Evolutionary conservation across 1,140 invertebrate species (phyloP), one percentile per base, ranked within the genome.

Genomic region (Paraescarpia echinospica): DNA sequence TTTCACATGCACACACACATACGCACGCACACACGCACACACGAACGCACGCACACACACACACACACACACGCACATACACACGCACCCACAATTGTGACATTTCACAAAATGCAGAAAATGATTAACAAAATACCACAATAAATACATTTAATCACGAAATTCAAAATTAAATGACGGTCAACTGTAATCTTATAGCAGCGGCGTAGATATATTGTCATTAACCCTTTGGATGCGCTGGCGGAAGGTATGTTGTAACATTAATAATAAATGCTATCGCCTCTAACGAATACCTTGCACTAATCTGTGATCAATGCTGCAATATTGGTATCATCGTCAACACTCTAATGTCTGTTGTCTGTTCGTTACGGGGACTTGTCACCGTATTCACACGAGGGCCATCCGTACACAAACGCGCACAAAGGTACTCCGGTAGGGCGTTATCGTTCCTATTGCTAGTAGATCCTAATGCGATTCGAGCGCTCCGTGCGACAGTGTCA

Each of bases 81-180:
- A 41, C 41, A 41, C 41, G 41, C 41, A 41, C 12, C 12, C 41
- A 41, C 41, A 41, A 77, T 27, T 2, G 93, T 93, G 77, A 89
- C 51, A 93, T 35, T 93, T 48, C 94, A 93, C 89, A 59, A n/a
- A 35, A 90, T 22, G 6, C 27, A 77, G 59, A 77, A 12, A 77
- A 77, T 31, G 9, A 77, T 77, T 18, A 22, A 2, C 59, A 77
- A 77, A 77, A 77, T 77, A 77, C 59, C 59, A 77, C 59, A 77
- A 77, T 77, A 77, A 77, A 77, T 77, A 77, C 59, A 77, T 77
- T 77, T 77, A 77, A 77, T 77, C 59, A 77, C 59, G 22, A 77
- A 77, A 77, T 77, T 77, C 14, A 77, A 77, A 77, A 77, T 77
- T 77, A 12, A 77, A 18, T 4, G 12, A 77, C 27, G 4, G 59